Conservation (phyloP, 2,797 vertebrate genomes). For the Sparus aurata region DNA sequence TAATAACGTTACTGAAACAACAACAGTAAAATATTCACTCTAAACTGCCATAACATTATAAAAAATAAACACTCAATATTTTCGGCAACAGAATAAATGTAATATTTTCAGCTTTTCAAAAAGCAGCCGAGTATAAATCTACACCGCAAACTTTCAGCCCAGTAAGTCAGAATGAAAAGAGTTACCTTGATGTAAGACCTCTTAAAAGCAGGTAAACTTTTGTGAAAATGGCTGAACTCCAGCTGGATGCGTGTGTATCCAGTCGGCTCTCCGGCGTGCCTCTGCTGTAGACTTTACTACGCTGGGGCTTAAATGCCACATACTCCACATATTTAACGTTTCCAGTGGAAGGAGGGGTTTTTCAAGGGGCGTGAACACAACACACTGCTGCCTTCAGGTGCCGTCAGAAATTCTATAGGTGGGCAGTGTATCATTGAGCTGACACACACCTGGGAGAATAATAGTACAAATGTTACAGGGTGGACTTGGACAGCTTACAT, state of each 20-base stretch:
- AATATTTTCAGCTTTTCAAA: background rate
- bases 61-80: background rate
- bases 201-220: background rate
- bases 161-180: background rate
- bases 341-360: slow-evolving; percentile 26
- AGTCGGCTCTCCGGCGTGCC: rapidly evolving
- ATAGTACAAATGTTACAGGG: background rate
- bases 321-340: slow-evolving; percentile 14
- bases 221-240: background rate
- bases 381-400: slow-evolving; percentile 55
- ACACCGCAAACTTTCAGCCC: too few relatives aligned
- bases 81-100: background rate
- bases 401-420: background rate
- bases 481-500: background rate
- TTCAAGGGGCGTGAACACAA: slow-evolving; percentile 47
- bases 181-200: slow-evolving; percentile 24
- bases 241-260: background rate
- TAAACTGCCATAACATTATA: background rate
- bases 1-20: background rate
- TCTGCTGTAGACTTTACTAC: background rate
- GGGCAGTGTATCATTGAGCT: too few relatives aligned
- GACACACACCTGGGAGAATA: background rate
- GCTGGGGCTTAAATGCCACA: slow-evolving; percentile 24
- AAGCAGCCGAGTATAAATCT: background rate
- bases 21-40: background rate